Evolutionary conservation across 2,888 invertebrate genomes (phyloP).

Genomic region (Agonopterix alstromeriana): DNA sequence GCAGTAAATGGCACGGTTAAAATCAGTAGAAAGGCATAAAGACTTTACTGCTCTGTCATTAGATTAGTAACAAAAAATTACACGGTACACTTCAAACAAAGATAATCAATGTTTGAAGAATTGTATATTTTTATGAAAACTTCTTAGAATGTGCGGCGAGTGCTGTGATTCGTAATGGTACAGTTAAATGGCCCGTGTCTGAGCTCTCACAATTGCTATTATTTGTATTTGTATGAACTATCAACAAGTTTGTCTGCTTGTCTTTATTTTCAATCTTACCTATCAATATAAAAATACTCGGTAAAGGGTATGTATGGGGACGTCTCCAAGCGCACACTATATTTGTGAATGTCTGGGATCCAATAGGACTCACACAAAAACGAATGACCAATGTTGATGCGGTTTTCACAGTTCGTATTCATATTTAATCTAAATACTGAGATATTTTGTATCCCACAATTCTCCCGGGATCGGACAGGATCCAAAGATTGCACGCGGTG

Average conservation of each 20-base stretch:
- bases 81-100: conserved; percentile 13
- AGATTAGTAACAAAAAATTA: conserved; percentile 22
- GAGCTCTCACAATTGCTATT: conserved; percentile 32
- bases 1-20: conserved; percentile 40
- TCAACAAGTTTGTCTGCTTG: conserved; percentile 18
- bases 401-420: too few species aligned
- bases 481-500: too few species aligned
- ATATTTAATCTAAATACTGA: too few species aligned
- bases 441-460: too few species aligned
- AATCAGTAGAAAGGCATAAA: conserved; percentile 19
- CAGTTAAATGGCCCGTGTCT: conserved; percentile 28
- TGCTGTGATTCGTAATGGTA: conserved; percentile 10
- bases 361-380: too few species aligned
- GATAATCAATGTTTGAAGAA: conserved; percentile 6
- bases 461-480: too few species aligned
- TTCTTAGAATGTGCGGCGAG: conserved; percentile 4
- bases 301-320: too few species aligned
- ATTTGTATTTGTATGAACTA: conserved; percentile 28
- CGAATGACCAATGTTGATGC: too few species aligned
- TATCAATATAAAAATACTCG: too few species aligned
- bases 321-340: too few species aligned
- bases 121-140: background rate
- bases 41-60: conserved; percentile 24
- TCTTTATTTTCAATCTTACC: conserved; percentile 7
- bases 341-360: too few species aligned